A percentile compares a stretch with the other conserved stretches of the same genome.
phyloP scores from a whole-genome alignment of 2,888 invertebrate species.

The Drosophila quasianomalipes region DNA sequence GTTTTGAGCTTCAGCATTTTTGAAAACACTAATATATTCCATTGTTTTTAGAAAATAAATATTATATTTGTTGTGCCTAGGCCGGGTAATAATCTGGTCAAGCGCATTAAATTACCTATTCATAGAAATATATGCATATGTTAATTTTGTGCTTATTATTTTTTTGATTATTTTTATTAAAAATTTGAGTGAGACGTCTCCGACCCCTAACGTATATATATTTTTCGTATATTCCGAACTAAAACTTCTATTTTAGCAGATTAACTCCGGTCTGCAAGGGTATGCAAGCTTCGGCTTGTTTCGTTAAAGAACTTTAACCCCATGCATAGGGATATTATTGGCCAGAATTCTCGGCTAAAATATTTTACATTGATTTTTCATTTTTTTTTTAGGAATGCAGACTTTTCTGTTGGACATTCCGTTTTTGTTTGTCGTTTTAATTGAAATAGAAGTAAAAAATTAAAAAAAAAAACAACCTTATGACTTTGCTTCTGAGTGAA shows the following conservation, averaged over 20 bases:
- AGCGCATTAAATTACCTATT: not conserved
- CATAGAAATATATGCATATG: not conserved
- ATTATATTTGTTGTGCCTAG: not conserved
- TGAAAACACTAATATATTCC: too few relatives aligned
- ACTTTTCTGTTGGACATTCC: not conserved
- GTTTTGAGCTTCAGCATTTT: not conserved
- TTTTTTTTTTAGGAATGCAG: not conserved
- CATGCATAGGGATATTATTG: too few relatives aligned
- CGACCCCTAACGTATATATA: not conserved
- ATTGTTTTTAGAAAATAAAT: not conserved
- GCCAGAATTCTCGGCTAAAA: not conserved
- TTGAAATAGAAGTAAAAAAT: slow-evolving; percentile 46
- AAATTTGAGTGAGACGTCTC: not conserved
- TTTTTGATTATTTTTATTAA: not conserved
- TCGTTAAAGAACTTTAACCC: not conserved
- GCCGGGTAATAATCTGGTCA: not conserved
- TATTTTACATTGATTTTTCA: not conserved
- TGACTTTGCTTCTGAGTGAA: slow-evolving; percentile 29
- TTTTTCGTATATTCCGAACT: not conserved
- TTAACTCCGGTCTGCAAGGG: not conserved
- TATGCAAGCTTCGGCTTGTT: not conserved
- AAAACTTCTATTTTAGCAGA: not conserved
- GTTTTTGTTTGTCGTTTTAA: slow-evolving; percentile 54
- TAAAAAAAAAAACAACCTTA: slow-evolving; percentile 27
- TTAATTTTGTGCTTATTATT: not conserved